Evolutionary conservation across 2,113 vertebrate species (phyloP).

Genomic region (Gallinago paraguaiae): DNA sequence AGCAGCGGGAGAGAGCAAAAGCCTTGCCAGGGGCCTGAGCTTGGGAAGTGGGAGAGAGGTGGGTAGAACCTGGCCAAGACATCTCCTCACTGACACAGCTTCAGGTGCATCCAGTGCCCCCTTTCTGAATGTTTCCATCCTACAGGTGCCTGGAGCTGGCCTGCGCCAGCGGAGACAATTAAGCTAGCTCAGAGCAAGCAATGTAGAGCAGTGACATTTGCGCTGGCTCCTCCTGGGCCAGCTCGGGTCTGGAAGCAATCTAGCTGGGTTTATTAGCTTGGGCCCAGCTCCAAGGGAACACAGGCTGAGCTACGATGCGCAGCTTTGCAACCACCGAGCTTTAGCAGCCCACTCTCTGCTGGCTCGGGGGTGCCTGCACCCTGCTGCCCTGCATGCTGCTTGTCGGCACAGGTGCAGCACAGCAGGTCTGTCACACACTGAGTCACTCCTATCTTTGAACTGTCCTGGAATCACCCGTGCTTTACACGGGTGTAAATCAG

Average conservation of each 20-base stretch:
- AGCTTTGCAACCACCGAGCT: neutral
- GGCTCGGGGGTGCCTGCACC: neutral
- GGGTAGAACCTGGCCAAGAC: neutral
- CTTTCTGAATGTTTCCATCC: neutral
- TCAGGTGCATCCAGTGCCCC: neutral
- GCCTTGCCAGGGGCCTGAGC: neutral
- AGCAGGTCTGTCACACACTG: neutral
- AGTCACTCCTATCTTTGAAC: neutral
- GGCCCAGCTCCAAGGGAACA: neutral
- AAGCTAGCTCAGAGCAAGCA: neutral
- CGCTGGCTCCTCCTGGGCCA: slow-evolving; percentile 1
- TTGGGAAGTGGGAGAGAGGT: neutral
- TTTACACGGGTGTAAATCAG: neutral
- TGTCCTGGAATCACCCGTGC: neutral
- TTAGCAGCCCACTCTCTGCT: neutral
- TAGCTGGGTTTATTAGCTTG: slow-evolving; percentile 42
- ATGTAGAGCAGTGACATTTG: slow-evolving; percentile 26
- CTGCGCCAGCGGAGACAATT: neutral
- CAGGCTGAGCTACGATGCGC: neutral
- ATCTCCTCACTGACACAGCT: rapidly evolving
- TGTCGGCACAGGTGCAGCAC: neutral
- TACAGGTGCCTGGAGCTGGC: slow-evolving; percentile 27
- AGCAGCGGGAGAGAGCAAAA: neutral
- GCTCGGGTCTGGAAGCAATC: slow-evolving; percentile 45
- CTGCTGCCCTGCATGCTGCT: neutral